Evolutionary conservation across 2,797 vertebrate species (phyloP).

Genomic region (Ciconia nigra): DNA sequence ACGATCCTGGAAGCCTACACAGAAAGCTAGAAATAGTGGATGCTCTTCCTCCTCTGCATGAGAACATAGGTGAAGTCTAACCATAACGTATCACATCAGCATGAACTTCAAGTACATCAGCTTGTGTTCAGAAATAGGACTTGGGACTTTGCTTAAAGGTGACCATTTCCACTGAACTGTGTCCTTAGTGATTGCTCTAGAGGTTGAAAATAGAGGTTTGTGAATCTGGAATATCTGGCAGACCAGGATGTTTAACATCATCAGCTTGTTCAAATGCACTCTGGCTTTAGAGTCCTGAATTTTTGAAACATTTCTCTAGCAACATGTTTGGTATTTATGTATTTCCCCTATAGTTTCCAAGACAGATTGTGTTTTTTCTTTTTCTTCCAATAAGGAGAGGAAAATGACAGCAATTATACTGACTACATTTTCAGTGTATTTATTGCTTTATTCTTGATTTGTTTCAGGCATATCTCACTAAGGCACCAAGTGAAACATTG

Average conservation of each 20-base stretch:
- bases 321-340: not conserved
- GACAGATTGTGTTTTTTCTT: not conserved
- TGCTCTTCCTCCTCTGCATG: not conserved
- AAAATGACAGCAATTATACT: not conserved
- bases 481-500: not conserved
- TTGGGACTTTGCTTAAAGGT: not conserved
- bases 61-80: not conserved
- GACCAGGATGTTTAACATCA: not conserved
- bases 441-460: not conserved
- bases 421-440: not conserved
- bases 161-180: not conserved
- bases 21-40: not conserved
- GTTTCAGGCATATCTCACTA: not conserved
- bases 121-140: not conserved
- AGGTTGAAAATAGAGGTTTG: not conserved
- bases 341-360: not conserved
- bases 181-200: not conserved
- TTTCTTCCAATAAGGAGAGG: not conserved
- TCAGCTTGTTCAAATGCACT: not conserved
- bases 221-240: not conserved
- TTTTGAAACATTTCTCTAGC: not conserved
- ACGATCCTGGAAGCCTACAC: not conserved
- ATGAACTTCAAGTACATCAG: not conserved
- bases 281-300: not conserved
- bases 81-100: fast-evolving